phyloP scores from a whole-genome alignment of 53 echinoderm and acorn worm species.

The Apostichopus leukothele region DNA sequence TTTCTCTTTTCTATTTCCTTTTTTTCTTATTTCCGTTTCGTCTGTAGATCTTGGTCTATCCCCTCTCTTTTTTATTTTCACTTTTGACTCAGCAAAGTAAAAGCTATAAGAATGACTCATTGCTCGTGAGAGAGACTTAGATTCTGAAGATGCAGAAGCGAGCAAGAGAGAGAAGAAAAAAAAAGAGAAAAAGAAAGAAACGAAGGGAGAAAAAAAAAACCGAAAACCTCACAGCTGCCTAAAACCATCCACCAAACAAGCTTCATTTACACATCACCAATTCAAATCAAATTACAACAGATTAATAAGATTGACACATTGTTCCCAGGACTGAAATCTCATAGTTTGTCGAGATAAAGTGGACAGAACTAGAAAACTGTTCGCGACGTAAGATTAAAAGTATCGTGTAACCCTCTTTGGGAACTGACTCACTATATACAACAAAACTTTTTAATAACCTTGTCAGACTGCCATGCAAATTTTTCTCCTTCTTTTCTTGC shows the following conservation, averaged over 20 bases:
- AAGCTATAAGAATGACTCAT: not conserved
- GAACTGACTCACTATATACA: conserved; percentile 23
- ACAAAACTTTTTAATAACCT: not conserved
- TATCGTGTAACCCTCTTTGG: conserved; percentile 24
- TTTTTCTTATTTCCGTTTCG: not conserved
- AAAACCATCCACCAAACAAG: not conserved
- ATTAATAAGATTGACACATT: conserved; percentile 42
- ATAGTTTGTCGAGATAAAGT: not conserved
- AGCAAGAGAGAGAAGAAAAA: not conserved
- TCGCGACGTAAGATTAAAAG: conserved; percentile 10
- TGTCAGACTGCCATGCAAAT: conserved; percentile 2
- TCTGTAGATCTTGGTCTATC: not conserved
- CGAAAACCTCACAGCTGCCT: not conserved
- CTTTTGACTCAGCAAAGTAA: not conserved
- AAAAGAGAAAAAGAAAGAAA: not conserved
- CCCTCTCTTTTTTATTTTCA: not conserved
- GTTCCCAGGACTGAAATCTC: conserved; percentile 6
- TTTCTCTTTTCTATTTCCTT: not conserved
- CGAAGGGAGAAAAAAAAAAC: not conserved
- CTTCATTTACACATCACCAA: conserved; percentile 43
- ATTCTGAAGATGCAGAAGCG: not conserved
- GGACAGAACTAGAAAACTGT: conserved; percentile 9
- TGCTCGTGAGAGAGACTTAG: not conserved
- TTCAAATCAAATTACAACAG: conserved; percentile 46
- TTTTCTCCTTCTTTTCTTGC: not conserved